Evolutionary conservation across 92 coral and sea anemone genomes (phyloP), one percentile per base, ranked within the genome.

Genomic region (Bergia sp.): DNA sequence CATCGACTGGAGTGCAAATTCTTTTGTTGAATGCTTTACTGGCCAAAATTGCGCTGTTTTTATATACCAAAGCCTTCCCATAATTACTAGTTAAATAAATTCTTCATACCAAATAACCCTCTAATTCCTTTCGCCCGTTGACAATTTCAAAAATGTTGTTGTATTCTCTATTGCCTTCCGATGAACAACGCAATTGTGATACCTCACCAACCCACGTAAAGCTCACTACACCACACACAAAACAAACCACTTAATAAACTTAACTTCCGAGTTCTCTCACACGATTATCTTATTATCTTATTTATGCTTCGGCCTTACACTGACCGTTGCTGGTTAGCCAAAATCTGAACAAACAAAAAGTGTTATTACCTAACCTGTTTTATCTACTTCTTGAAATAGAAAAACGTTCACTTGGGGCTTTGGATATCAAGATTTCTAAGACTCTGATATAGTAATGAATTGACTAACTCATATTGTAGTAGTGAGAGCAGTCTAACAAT

Each of bases 81-180:
- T 80, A 55, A 37, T 53, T 80, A 37, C 45, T 23, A 4, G 10
- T 50, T 37, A 36, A n/a, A 6, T 1, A 80, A 16, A 79, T 47
- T 47, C 38, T 49, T 23, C 29, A 1, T 36, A 15, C 20, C 69
- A 43, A 13, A 58, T 85, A 71, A 21, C 16, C 5, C 20, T 9
- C 72, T 23, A 85, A 18, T 66, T 77, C 88, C 85, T 50, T 81
- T 55, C 74, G 58, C 82, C 89, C 82, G 11, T 64, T 18, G 7
- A 61, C 5, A 61, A 61, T 61, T 61, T 20, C n/a, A 61, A 61
- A 61, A 61, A 61, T 61, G 69, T 61, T 61, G 69, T 23, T 61
- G 5, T 4, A 61, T 61, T 61, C 69, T 61, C 23, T 16, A 21
- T 1, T 61, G 65, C 23, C 18, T 61, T 21, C 69, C n/a, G 69